Evolutionary conservation across 1,140 invertebrate species (phyloP).

Genomic region (Spodoptera litura): DNA sequence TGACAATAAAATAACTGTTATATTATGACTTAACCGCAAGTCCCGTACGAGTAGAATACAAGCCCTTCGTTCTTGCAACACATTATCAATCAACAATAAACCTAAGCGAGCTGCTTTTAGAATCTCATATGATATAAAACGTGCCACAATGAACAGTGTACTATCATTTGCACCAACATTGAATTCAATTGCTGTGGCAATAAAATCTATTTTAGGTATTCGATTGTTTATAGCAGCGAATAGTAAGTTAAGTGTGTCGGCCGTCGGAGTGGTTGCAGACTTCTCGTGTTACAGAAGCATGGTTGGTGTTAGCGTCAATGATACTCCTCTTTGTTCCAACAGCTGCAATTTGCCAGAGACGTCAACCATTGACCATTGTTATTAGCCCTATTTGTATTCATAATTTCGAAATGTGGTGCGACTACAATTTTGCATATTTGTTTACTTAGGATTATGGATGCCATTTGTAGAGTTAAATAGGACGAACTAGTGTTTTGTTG

Average conservation of each 20-base stretch:
- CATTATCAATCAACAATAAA: conserved; percentile 56
- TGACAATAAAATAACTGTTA: conserved; percentile 50
- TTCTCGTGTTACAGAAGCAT: conserved; percentile 70
- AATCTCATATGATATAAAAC: conserved; percentile 60
- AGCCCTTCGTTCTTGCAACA: conserved; percentile 52
- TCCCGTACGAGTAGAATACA: conserved; percentile 55
- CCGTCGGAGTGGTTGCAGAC: conserved; percentile 69
- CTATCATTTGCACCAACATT: conserved; percentile 66
- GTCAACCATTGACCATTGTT: conserved; percentile 45
- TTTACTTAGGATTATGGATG: conserved; percentile 31
- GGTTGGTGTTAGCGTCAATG: conserved; percentile 66
- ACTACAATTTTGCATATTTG: conserved; percentile 29
- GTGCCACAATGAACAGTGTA: conserved; percentile 62
- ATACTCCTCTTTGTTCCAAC: conserved; percentile 65
- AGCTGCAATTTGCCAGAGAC: conserved; percentile 44
- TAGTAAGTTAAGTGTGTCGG: conserved; percentile 66
- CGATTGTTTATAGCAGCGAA: conserved; percentile 73
- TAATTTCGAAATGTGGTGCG: conserved; percentile 40
- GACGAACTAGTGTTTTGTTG: conserved; percentile 17
- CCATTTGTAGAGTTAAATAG: neutral
- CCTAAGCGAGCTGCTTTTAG: conserved; percentile 61
- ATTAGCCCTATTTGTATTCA: conserved; percentile 43
- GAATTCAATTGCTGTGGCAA: conserved; percentile 73
- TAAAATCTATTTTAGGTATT: conserved; percentile 77
- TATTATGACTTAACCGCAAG: conserved; percentile 65